Evolutionary conservation across 2,888 invertebrate genomes (phyloP), one percentile per base, ranked within the genome.

Genomic region (Melinaea menophilus): DNA sequence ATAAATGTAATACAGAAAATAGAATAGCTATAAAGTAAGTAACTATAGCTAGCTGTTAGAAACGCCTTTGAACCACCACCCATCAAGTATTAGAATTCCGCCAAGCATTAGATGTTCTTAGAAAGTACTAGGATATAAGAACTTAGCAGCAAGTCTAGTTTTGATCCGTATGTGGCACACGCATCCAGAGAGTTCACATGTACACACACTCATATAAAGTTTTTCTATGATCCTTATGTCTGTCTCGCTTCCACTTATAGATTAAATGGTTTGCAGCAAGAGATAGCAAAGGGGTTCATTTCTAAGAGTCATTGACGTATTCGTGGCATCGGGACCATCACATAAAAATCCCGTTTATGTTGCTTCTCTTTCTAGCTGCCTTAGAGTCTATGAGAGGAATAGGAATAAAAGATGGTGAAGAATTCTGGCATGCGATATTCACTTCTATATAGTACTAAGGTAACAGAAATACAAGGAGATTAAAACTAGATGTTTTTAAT

Each of bases 71-170:
- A 41, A 41, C 33, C 54, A 34, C 33, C 41, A 22, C 22, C 41
- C 61, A 54, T 35, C 56, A 54, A 54, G 75, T 73, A 76, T 84
- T 86, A 88, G 86, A 86, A 81, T 81, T 77, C 78, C 71, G 77
- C 76, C 73, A 71, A 85, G 87, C 88, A 90, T 91, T 91, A 91
- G 91, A 91, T 74, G 88, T 88, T 90, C 88, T 91, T 91, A 91
- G 91, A 90, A 90, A 82, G 79, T 88, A 91, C 89, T 78, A 89
- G 90, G 91, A 72, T 69, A 73, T 71, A 73, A 90, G 84, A 80
- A 82, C 70, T 59, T 56, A 56, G 71, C 72, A 86, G 82, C 77
- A 84, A 77, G 85, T 89, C 77, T 81, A 74, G 75, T 68, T 72
- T 75, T 76, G 71, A 75, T 76, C 78, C 82, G 80, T 84, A 82